Percentiles rank a stretch among this genome's conserved stretches.
These are phyloP conservation scores for Dinothrombium tinctorium DNA, from an alignment of 1,140 invertebrate species.

Conservation along the genomic window DNA sequence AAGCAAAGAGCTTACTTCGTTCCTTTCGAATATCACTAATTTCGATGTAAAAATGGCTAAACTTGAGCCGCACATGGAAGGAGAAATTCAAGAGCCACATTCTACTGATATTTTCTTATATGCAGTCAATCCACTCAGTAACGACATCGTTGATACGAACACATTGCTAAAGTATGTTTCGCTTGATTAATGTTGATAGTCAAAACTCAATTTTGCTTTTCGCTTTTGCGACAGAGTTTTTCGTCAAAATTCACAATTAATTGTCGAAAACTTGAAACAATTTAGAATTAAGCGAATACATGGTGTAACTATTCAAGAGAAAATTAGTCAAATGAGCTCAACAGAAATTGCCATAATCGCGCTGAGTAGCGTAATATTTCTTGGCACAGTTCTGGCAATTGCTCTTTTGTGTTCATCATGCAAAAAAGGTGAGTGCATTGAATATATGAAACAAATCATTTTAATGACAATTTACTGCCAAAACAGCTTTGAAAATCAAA, in stretches of 20 bases:
- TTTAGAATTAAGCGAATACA: constrained; percentile 26
- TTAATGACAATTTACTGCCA: too few species aligned
- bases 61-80: constrained; percentile 41
- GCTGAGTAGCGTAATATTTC: constrained; percentile 45
- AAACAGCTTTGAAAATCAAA: too few species aligned
- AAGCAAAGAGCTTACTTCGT: constrained; percentile 38
- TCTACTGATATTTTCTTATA: constrained; percentile 59
- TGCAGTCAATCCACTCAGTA: constrained; percentile 49
- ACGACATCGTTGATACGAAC: constrained; percentile 53
- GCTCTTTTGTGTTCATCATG: constrained; percentile 17
- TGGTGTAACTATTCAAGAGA: constrained; percentile 20
- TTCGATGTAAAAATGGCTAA: constrained; percentile 48
- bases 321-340: constrained; percentile 34
- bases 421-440: constrained; percentile 14
- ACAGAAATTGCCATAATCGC: constrained; percentile 54
- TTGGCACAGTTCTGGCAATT: constrained; percentile 49
- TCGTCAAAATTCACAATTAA: constrained; percentile 27
- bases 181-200: too few species aligned
- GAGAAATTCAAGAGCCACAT: constrained; percentile 27
- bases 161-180: constrained; percentile 39
- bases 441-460: too few species aligned
- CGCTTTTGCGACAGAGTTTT: constrained; percentile 33
- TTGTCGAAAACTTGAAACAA: constrained; percentile 30
- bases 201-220: too few species aligned
- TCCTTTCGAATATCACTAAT: constrained; percentile 41